These are phyloP conservation scores for Nesometra sesokonis DNA, from an alignment of 35 echinoderm and acorn worm species.

Conservation along the genomic window DNA sequence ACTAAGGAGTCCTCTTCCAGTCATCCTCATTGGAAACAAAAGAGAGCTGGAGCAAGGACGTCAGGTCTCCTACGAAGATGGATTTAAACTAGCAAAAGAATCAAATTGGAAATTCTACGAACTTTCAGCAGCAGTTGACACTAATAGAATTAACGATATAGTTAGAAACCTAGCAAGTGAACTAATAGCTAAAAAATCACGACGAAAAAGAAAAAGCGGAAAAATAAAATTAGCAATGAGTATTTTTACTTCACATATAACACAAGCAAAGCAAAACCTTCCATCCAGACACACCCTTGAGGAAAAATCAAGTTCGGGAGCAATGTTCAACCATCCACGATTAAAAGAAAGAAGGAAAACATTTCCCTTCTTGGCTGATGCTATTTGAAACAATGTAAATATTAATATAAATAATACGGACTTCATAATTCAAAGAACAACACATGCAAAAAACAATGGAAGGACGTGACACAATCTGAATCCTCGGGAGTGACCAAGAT, in stretches of 20 bases:
- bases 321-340: not conserved
- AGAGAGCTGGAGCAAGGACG: conserved; percentile 73
- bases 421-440: no score
- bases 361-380: no score
- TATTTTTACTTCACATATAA: not conserved
- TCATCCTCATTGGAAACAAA: conserved; percentile 81
- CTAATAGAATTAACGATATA: conserved; percentile 52
- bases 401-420: no score
- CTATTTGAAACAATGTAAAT: no score
- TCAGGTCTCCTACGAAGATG: conserved; percentile 71
- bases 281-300: no score
- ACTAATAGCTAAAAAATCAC: not conserved
- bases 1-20: conserved; percentile 55
- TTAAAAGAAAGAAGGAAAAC: not conserved
- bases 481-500: no score
- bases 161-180: not conserved
- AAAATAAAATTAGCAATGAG: not conserved
- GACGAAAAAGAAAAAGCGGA: not conserved
- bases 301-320: not conserved
- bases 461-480: no score
- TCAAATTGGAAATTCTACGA: conserved; percentile 80
- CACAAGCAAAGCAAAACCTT: not conserved
- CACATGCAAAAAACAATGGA: no score
- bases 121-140: conserved; percentile 74
- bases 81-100: conserved; percentile 54